Base-by-base conservation (phyloP, 2,888 invertebrate species). In the Dendrolimus pini region DNA sequence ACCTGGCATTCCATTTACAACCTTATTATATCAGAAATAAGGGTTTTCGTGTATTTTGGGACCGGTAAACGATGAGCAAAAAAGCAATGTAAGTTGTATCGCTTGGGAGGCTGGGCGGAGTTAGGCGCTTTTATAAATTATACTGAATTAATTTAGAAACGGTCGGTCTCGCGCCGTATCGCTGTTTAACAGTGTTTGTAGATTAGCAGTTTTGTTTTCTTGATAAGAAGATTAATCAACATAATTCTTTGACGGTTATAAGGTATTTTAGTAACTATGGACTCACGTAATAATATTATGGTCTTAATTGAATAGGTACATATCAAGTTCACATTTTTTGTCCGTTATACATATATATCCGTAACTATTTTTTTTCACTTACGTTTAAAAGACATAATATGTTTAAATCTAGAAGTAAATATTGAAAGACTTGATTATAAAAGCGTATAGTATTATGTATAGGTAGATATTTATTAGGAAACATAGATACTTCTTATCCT, bases 61-160 rank as follows among this genome's bases (percentile, higher is more conserved):
- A 30, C 30, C 30, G 30, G 30, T 30, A 30, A 30, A 30, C 30
- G 30, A 30, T 30, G 30, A 30, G 30, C 30, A 30, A 87, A 82
- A 85, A 85, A 85, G 83, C 78, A 78, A 82, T 80, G 71, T 75
- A 80, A 85, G 79, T 72, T 72, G 77, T 78, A 81, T 85, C 79
- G 77, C 71, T 77, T 75, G 80, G 83, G 78, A 85, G 83, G 69
- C 80, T 79, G 82, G 80, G 80, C 76, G 83, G 82, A 83, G 87
- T 85, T 83, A 81, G 84, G 82, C 76, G 83, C 80, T 85, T 85
- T 89, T 88, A 88, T 90, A 90, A 30, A 90, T 89, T 89, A 88
- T 86, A 89, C 89, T 88, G 78, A 85, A 89, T 89, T 88, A 89
- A 89, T 88, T 88, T 83, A 65, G 72, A 75, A 75, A 85, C 78